A percentile compares a stretch with the other conserved stretches of the same genome.
Evolutionary conservation across 2,888 invertebrate species (phyloP).

Genomic region (Ethmia dodecea): DNA sequence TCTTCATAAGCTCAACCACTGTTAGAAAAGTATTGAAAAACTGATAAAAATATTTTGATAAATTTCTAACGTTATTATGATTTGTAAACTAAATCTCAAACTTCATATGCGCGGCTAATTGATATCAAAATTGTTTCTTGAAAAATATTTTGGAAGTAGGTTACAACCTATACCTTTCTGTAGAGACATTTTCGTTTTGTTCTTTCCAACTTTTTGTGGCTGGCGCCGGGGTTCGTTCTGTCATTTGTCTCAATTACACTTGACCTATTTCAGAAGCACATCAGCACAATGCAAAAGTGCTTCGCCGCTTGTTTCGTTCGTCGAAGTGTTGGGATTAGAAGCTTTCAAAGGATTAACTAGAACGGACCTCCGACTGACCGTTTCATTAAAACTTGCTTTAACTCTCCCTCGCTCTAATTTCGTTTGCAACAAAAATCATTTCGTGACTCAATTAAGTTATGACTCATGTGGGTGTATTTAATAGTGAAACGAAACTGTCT

Average conservation of each 20-base stretch:
- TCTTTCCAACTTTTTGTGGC: constrained; percentile 14
- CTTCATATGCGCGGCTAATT: too few species aligned
- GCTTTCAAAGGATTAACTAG: constrained; percentile 60
- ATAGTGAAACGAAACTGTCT: not conserved
- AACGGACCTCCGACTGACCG: constrained; percentile 32
- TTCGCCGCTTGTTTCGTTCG: constrained; percentile 27
- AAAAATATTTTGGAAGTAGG: too few species aligned
- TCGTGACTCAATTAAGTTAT: constrained; percentile 33
- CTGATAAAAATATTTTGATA: not conserved
- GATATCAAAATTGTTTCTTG: too few species aligned
- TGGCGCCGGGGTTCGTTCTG: constrained; percentile 13
- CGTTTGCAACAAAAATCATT: constrained; percentile 44
- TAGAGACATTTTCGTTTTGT: constrained; percentile 1
- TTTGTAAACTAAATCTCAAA: too few species aligned
- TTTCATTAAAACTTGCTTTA: constrained; percentile 18
- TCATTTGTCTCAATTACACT: constrained; percentile 22
- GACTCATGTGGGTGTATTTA: constrained; percentile 6
- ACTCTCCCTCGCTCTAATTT: constrained; percentile 33
- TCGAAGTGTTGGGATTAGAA: constrained; percentile 47
- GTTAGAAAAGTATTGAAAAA: constrained; percentile 8
- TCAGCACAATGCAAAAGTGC: constrained; percentile 24
- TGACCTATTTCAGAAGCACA: constrained; percentile 29
- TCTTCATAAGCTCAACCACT: constrained; percentile 16
- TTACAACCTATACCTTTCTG: too few species aligned
- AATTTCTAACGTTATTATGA: too few species aligned